Evolutionary conservation across 1,140 invertebrate species (phyloP).

Genomic region (Heliconius hewitsoni): DNA sequence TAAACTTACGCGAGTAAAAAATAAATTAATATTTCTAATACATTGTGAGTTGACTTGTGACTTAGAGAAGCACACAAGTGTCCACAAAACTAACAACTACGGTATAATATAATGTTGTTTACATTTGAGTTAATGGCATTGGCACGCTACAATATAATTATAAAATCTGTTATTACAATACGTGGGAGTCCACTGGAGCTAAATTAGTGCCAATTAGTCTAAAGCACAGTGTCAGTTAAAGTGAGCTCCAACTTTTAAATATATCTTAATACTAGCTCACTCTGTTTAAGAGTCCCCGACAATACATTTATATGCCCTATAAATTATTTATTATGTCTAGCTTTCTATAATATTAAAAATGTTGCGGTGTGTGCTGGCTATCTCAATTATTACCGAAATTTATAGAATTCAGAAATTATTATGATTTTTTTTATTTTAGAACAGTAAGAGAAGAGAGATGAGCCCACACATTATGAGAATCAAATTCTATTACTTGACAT

Average conservation of each 20-base stretch:
- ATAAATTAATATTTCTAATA: slow-evolving; percentile 54
- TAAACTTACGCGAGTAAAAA: slow-evolving; percentile 56
- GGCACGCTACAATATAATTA: slow-evolving; percentile 28
- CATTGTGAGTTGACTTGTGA: slow-evolving; percentile 28
- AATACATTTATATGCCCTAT: background rate
- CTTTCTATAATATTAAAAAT: slow-evolving; percentile 16
- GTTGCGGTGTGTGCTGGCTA: background rate
- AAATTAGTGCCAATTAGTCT: slow-evolving; percentile 43
- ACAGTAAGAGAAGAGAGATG: background rate
- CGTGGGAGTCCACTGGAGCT: slow-evolving; percentile 20
- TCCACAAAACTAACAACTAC: slow-evolving; percentile 24
- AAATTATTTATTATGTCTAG: slow-evolving; percentile 8
- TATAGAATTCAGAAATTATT: background rate
- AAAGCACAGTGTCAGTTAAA: slow-evolving; percentile 50
- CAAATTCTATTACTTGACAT: background rate
- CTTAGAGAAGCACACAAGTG: slow-evolving; percentile 26
- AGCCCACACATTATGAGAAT: background rate
- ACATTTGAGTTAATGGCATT: slow-evolving; percentile 30
- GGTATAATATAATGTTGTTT: background rate
- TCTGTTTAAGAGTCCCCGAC: slow-evolving; percentile 13
- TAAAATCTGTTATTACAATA: slow-evolving; percentile 27
- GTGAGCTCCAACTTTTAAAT: slow-evolving; percentile 50
- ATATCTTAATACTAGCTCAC: slow-evolving; percentile 41
- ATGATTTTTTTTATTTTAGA: background rate
- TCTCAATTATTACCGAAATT: background rate